phyloP scores from a whole-genome alignment of 2,888 invertebrate species.

The Parochlus steinenii region DNA sequence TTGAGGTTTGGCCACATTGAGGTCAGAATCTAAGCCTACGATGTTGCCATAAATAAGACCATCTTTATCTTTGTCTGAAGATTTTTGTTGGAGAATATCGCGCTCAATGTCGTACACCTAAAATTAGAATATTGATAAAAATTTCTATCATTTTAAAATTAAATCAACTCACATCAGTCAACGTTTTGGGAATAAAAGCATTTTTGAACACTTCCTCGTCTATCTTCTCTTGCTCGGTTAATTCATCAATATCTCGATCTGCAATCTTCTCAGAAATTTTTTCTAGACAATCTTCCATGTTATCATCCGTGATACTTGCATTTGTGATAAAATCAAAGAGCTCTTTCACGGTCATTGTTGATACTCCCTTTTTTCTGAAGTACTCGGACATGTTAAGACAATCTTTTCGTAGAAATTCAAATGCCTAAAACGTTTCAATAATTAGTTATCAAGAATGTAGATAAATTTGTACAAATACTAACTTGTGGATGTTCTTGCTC shows the following conservation, averaged over 20 bases:
- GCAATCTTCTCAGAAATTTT: conserved; percentile 51
- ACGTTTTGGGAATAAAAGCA: conserved; percentile 80
- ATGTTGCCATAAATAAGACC: conserved; percentile 75
- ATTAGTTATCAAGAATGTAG: no score
- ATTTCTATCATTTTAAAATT: neutral
- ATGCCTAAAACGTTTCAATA: no score
- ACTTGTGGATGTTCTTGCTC: conserved; percentile 95
- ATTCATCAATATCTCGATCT: conserved; percentile 41
- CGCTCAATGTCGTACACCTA: conserved; percentile 71
- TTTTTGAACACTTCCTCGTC: conserved; percentile 89
- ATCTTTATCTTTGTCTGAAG: conserved; percentile 39
- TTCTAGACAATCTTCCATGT: conserved; percentile 68
- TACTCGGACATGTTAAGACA: conserved; percentile 84
- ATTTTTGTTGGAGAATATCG: conserved; percentile 66
- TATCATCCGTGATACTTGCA: conserved; percentile 59
- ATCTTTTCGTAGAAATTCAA: conserved; percentile 88
- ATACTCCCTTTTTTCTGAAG: conserved; percentile 76
- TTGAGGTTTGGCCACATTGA: conserved; percentile 58
- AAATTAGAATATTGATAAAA: conserved; percentile 15
- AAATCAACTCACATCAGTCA: conserved; percentile 55
- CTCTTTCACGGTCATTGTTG: conserved; percentile 80
- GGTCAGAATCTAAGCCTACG: conserved; percentile 63
- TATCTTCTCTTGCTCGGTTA: conserved; percentile 57
- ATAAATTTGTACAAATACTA: no score
- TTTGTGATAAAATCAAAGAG: conserved; percentile 95